phyloP scores from a whole-genome alignment of 2,888 invertebrate genomes.

The Sarcophaga caerulescens region DNA sequence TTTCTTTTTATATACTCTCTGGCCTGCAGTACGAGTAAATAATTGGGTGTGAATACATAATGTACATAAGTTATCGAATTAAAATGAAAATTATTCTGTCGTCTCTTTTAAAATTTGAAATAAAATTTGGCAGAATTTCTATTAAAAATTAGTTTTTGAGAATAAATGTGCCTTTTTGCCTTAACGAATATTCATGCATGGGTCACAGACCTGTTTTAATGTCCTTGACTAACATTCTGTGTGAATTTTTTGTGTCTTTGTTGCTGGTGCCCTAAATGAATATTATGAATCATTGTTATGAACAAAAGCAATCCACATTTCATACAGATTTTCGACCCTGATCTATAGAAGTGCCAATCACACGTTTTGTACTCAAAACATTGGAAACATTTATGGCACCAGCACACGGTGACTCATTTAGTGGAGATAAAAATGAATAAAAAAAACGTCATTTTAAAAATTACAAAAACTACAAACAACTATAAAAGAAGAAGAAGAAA shows the following conservation, averaged over 20 bases:
- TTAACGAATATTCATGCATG: background rate
- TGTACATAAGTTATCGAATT: too few species aligned
- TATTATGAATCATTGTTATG: slow-evolving; percentile 32
- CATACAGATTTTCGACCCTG: slow-evolving; percentile 12
- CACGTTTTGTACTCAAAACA: background rate
- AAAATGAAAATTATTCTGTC: too few species aligned
- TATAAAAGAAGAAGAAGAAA: background rate
- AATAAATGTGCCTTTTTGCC: background rate
- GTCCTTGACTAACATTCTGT: slow-evolving; percentile 2
- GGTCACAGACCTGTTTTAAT: background rate
- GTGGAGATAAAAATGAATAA: background rate
- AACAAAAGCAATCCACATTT: background rate
- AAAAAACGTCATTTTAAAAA: background rate
- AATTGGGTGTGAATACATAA: background rate
- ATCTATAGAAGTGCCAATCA: slow-evolving; percentile 55
- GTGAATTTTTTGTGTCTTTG: background rate
- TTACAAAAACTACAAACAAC: background rate
- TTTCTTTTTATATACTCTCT: too few species aligned
- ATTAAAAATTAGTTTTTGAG: background rate
- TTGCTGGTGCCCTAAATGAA: background rate
- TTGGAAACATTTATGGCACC: slow-evolving; percentile 6
- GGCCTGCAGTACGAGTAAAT: background rate
- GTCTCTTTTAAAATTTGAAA: background rate
- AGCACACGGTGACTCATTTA: slow-evolving; percentile 46
- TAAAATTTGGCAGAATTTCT: background rate